phyloP scores from a whole-genome alignment of 2,113 vertebrate genomes.

The Onychorhynchus coronatus region DNA sequence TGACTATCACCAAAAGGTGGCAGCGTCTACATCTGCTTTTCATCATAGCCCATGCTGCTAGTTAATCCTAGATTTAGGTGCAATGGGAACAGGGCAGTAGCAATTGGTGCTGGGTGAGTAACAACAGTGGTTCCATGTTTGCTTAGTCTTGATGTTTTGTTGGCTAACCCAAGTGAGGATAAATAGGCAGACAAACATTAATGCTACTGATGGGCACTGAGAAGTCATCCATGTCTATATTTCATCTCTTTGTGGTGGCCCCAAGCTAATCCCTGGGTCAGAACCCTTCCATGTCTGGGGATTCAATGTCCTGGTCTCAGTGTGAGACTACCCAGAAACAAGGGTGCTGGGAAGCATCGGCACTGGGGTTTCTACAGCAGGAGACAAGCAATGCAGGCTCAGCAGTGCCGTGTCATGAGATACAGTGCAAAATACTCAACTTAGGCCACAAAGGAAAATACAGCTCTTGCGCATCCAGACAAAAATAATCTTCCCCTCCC shows the following conservation, averaged over 20 bases:
- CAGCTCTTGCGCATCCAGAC: neutral
- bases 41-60: neutral
- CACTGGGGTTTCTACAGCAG: neutral
- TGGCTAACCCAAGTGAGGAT: neutral
- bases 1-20: constrained; percentile 50
- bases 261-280: neutral
- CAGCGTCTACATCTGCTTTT: constrained; percentile 50
- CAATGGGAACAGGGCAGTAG: neutral
- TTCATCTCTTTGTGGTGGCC: neutral
- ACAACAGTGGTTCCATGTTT: neutral
- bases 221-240: neutral
- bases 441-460: neutral
- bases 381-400: neutral
- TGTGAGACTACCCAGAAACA: neutral
- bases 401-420: neutral
- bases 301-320: neutral
- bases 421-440: neutral
- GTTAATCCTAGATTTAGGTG: neutral
- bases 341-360: neutral
- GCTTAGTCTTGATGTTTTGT: neutral
- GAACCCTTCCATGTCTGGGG: neutral
- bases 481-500: neutral
- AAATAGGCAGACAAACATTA: constrained; percentile 22
- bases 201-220: neutral
- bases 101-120: neutral